These are phyloP conservation scores for Myiopsitta monachus DNA, from an alignment of 2,113 vertebrate species.

Conservation along the genomic window DNA sequence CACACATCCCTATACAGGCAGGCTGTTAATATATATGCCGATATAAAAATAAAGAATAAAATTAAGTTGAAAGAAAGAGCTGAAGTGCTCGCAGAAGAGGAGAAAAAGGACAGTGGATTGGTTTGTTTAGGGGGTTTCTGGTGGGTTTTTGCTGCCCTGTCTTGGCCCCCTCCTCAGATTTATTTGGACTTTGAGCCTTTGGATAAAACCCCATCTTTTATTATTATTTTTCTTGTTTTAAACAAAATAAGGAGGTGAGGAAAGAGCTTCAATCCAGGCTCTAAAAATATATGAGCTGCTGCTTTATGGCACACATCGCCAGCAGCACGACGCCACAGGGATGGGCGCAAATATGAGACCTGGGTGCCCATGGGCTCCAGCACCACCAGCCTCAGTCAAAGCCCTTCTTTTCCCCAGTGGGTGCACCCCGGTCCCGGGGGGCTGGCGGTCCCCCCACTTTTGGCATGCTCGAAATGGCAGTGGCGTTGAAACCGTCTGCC, in stretches of 20 bases:
- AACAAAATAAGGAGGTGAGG: background rate
- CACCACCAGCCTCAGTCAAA: background rate
- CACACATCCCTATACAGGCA: constrained; percentile 36
- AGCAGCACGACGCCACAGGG: rapidly evolving
- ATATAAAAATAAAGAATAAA: constrained; percentile 56
- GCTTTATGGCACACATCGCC: background rate
- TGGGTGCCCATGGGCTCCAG: background rate
- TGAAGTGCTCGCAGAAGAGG: background rate
- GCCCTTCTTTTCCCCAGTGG: background rate
- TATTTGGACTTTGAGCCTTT: background rate
- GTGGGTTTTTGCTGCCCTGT: background rate
- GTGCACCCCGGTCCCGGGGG: background rate
- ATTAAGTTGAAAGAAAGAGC: constrained; percentile 25
- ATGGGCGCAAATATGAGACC: background rate
- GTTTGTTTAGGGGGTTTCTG: background rate
- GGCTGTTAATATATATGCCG: constrained; percentile 44
- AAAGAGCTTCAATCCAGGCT: background rate
- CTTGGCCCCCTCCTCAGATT: background rate
- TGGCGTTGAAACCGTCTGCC: constrained; percentile 61
- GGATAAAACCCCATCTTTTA: background rate
- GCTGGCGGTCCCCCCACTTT: background rate
- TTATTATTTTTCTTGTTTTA: background rate
- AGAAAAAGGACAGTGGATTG: background rate
- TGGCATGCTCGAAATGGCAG: constrained; percentile 52
- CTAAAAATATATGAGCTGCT: background rate